Evolutionary conservation across 2,113 vertebrate species (phyloP).

Genomic region (Melanotaenia duboulayi): DNA sequence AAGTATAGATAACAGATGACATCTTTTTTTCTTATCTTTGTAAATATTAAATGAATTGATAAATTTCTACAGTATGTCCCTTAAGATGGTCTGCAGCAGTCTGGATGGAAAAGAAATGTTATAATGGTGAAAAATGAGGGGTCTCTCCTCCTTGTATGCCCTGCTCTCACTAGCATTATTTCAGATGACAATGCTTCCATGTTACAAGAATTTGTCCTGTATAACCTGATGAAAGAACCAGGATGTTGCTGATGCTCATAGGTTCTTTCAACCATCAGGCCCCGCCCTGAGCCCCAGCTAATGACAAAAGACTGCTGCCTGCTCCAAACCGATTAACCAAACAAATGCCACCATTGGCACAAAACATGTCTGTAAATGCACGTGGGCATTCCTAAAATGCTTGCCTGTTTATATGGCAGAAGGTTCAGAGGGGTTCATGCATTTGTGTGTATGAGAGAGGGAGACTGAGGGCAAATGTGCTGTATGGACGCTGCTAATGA

Average conservation of each 20-base stretch:
- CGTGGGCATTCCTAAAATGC: constrained; percentile 74
- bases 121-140: constrained; percentile 7
- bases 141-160: constrained; percentile 28
- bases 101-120: too few relatives aligned
- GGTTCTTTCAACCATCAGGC: constrained; percentile 72
- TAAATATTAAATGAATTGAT: too few relatives aligned
- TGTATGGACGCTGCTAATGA: constrained; percentile 36
- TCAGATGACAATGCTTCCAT: constrained; percentile 56
- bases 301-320: constrained; percentile 72
- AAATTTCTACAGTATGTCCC: too few relatives aligned
- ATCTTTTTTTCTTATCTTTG: too few relatives aligned
- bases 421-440: constrained; percentile 67
- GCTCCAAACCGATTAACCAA: constrained; percentile 67
- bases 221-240: constrained; percentile 61
- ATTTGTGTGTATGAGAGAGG: constrained; percentile 33
- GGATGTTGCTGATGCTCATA: constrained; percentile 79
- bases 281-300: constrained; percentile 61
- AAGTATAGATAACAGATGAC: too few relatives aligned
- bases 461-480: constrained; percentile 44
- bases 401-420: constrained; percentile 69
- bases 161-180: constrained; percentile 40
- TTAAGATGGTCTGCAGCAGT: too few relatives aligned
- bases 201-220: constrained; percentile 60
- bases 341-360: constrained; percentile 76
- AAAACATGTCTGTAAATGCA: constrained; percentile 74